Percentiles rank a stretch among this genome's conserved stretches.
Conservation (phyloP, 2,113 vertebrate species). For the Gnathochromis pfefferi region DNA sequence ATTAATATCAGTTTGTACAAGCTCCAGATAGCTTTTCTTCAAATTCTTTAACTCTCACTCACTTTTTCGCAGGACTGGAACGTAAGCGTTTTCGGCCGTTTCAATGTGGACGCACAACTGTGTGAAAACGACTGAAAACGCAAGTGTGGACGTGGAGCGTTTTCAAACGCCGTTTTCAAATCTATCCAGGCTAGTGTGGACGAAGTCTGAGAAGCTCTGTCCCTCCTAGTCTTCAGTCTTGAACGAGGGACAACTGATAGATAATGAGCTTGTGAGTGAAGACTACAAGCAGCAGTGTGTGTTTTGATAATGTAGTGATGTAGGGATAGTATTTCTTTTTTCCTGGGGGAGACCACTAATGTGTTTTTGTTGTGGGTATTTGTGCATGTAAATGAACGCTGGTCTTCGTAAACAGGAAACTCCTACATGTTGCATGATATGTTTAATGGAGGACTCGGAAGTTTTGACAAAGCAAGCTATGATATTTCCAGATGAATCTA, state of each 20-base stretch:
- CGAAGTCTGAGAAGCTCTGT: neutral
- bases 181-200: neutral
- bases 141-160: neutral
- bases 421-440: neutral
- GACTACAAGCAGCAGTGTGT: neutral
- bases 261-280: neutral
- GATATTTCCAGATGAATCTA: neutral
- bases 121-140: neutral
- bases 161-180: neutral
- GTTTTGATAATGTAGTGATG: neutral
- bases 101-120: neutral
- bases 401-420: neutral
- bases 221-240: neutral
- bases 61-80: neutral
- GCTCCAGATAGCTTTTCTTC: neutral
- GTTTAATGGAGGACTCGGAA: neutral
- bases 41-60: neutral
- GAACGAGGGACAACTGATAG: neutral
- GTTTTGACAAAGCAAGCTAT: neutral
- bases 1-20: neutral
- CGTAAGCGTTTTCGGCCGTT: neutral
- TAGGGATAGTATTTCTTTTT: neutral
- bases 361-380: neutral
- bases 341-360: neutral
- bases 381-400: neutral